These are phyloP conservation scores for Apostichopus parvimensis DNA, from an alignment of 35 echinoderm and acorn worm genomes.

Conservation along the genomic window DNA sequence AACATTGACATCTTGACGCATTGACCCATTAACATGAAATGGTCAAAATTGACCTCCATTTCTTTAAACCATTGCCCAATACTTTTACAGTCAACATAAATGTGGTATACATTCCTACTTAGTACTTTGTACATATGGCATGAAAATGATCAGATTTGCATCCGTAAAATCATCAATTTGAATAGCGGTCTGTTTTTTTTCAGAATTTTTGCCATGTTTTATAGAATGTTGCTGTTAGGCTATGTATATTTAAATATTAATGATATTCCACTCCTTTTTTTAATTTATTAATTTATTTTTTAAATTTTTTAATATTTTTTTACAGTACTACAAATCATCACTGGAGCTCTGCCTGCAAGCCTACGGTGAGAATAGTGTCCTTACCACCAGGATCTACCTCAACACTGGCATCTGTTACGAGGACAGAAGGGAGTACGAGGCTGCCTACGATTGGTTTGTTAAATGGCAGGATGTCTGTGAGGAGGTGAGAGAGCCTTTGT, in stretches of 20 bases:
- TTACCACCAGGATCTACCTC: slow-evolving; percentile 75
- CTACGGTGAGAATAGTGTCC: slow-evolving; percentile 90
- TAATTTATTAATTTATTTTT: background rate
- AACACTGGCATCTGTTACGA: slow-evolving; percentile 96
- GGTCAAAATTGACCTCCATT: too few relatives aligned
- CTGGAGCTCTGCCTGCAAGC: slow-evolving; percentile 90
- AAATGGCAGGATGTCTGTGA: slow-evolving; percentile 84
- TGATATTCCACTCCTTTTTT: background rate
- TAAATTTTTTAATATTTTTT: slow-evolving; percentile 28
- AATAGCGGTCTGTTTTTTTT: too few relatives aligned
- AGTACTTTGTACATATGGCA: too few relatives aligned
- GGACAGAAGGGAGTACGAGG: slow-evolving; percentile 64
- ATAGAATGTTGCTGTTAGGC: too few relatives aligned
- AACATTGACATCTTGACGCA: background rate
- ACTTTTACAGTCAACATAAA: too few relatives aligned
- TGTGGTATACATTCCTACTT: too few relatives aligned
- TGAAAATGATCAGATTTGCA: too few relatives aligned
- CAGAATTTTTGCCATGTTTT: too few relatives aligned
- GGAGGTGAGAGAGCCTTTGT: slow-evolving; percentile 59
- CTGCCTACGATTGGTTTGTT: slow-evolving; percentile 83
- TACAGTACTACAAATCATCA: slow-evolving; percentile 82
- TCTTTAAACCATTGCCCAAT: too few relatives aligned
- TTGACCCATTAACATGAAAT: background rate
- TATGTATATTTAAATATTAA: too few relatives aligned
- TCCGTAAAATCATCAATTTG: too few relatives aligned